Evolutionary conservation across 2,888 invertebrate species (phyloP).

Genomic region (Nowickia ferox): DNA sequence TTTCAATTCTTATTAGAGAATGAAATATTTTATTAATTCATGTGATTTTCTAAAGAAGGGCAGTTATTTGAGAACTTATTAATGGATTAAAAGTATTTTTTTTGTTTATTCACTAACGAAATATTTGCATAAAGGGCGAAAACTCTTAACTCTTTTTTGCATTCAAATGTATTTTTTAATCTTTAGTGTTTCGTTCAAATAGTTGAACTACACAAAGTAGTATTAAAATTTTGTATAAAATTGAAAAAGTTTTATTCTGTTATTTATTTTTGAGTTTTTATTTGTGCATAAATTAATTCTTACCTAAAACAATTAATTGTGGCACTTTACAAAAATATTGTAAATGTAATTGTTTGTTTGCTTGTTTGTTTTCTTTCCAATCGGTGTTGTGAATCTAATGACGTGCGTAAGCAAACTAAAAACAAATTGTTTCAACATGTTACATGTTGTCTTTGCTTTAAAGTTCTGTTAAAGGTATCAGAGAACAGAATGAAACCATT

Average conservation of each 20-base stretch:
- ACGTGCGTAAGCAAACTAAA: slow-evolving; percentile 32
- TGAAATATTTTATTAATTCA: no score
- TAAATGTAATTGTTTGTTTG: neutral
- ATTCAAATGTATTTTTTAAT: neutral
- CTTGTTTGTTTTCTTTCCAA: neutral
- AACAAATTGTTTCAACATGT: slow-evolving; percentile 26
- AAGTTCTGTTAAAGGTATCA: slow-evolving; percentile 31
- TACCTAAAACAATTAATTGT: neutral
- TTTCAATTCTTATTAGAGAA: no score
- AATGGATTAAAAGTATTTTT: neutral
- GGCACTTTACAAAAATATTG: neutral
- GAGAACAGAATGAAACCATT: slow-evolving; percentile 24
- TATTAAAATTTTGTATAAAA: neutral
- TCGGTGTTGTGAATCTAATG: slow-evolving; percentile 41
- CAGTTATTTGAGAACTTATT: no score
- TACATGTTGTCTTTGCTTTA: neutral
- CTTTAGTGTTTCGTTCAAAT: neutral
- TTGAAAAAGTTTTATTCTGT: neutral
- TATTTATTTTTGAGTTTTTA: neutral
- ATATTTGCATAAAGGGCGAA: neutral
- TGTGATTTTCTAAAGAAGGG: no score
- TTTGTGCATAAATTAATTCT: neutral
- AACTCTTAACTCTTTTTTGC: neutral
- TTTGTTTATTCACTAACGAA: neutral
- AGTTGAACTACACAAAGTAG: neutral